phyloP scores from a whole-genome alignment of 2,113 vertebrate genomes.

The Hemibagrus wyckioides region DNA sequence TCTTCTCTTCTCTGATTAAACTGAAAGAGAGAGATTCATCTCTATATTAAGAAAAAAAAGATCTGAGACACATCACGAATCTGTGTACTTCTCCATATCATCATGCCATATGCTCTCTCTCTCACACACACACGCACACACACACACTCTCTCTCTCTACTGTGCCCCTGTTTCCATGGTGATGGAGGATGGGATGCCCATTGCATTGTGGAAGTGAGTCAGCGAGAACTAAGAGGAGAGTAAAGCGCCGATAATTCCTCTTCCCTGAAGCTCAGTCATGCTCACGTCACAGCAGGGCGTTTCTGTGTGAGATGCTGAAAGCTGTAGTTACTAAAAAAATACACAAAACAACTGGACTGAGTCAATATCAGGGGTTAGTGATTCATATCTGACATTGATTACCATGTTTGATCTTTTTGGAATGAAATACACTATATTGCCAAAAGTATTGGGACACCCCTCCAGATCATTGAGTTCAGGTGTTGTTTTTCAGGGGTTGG shows the following conservation, averaged over 20 bases:
- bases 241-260: constrained; percentile 20
- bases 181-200: constrained; percentile 29
- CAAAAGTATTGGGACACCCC: too few species aligned
- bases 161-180: constrained; percentile 49
- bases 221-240: constrained; percentile 20
- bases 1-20: constrained; percentile 7
- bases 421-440: too few species aligned
- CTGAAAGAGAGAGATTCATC: too few species aligned
- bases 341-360: not conserved
- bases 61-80: not conserved
- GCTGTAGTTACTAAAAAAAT: not conserved
- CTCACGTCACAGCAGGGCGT: constrained; percentile 12
- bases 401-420: not conserved
- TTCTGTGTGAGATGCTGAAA: not conserved
- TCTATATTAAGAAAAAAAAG: not conserved
- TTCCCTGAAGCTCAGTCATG: constrained; percentile 50
- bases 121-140: constrained; percentile 33
- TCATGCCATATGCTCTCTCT: constrained; percentile 34
- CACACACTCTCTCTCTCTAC: constrained; percentile 19
- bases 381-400: too few species aligned
- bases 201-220: constrained; percentile 44
- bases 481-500: too few species aligned
- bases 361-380: not conserved
- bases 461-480: too few species aligned
- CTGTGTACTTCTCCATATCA: not conserved